Percentiles rank a stretch among this genome's conserved stretches.
Conservation (phyloP, 2,888 invertebrate species). For the Pogonocherus hispidulus region DNA sequence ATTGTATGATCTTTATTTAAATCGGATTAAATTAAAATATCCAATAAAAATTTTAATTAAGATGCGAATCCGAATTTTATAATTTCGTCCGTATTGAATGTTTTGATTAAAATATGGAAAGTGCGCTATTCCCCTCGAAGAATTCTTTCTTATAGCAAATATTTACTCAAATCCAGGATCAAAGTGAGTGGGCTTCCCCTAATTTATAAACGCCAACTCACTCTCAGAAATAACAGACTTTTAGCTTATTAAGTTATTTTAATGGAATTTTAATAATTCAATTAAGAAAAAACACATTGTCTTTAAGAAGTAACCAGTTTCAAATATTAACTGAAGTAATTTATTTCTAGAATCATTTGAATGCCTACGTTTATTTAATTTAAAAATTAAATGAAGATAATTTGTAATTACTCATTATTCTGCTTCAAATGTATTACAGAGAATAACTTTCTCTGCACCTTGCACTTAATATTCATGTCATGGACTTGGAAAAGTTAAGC, state of each 20-base stretch:
- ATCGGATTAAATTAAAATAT: conserved; percentile 14
- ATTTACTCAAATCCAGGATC: not conserved
- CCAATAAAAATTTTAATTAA: conserved; percentile 29
- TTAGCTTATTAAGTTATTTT: not conserved
- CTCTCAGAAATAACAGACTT: not conserved
- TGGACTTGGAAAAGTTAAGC: no score
- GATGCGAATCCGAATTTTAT: not conserved
- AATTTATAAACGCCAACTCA: not conserved
- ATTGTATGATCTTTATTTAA: conserved; percentile 28
- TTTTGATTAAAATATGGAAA: conserved; percentile 2
- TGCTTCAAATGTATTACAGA: no score
- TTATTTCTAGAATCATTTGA: no score
- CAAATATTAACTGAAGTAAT: no score
- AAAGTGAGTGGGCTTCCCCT: not conserved
- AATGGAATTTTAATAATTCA: not conserved
- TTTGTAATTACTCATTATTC: no score
- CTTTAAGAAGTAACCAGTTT: no score
- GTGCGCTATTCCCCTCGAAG: not conserved
- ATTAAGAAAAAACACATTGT: not conserved
- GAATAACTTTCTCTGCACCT: no score
- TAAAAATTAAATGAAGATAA: no score
- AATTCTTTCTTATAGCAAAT: not conserved
- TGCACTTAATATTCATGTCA: no score
- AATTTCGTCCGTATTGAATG: conserved; percentile 2
- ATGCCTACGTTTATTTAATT: no score